Percentiles rank a stretch among this genome's conserved stretches.
phyloP scores from a whole-genome alignment of 2,797 vertebrate genomes.

The Sciurus carolinensis region DNA sequence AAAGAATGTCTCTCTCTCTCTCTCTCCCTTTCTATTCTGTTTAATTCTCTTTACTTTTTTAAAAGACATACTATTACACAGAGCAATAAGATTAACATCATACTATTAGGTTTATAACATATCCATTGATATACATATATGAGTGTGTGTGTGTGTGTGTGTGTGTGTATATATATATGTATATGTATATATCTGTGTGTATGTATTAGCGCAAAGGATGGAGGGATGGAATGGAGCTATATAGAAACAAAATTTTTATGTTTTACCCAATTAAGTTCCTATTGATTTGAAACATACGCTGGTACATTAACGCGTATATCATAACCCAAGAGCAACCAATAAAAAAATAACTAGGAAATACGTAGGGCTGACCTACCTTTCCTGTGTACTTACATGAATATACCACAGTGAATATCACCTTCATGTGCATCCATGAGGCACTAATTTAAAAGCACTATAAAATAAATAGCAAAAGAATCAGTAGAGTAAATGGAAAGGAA shows the following conservation, averaged over 20 bases:
- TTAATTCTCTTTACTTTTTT: conserved; percentile 33
- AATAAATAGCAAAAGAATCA: too few relatives aligned
- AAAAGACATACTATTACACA: conserved; percentile 12
- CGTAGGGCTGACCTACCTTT: not conserved
- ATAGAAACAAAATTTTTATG: not conserved
- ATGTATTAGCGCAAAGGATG: not conserved
- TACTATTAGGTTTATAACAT: not conserved
- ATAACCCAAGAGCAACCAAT: conserved; percentile 19
- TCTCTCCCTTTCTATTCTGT: not conserved
- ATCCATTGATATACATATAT: not conserved
- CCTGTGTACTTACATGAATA: too few relatives aligned
- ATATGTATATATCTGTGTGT: not conserved
- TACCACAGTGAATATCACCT: too few relatives aligned
- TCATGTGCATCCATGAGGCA: too few relatives aligned
- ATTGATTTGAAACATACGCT: conserved; percentile 36
- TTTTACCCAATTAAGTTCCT: conserved; percentile 45
- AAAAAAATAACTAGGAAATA: conserved; percentile 27
- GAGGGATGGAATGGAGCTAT: not conserved
- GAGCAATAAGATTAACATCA: conserved; percentile 37
- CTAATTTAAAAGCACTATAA: too few relatives aligned
- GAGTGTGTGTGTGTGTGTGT: too few relatives aligned
- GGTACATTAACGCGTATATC: not conserved
- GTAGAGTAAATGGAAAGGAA: too few relatives aligned
- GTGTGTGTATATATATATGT: too few relatives aligned
- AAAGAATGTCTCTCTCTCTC: not conserved